These are phyloP conservation scores for Teleogryllus occipitalis DNA, from an alignment of 1,140 invertebrate species.

Conservation along the genomic window DNA sequence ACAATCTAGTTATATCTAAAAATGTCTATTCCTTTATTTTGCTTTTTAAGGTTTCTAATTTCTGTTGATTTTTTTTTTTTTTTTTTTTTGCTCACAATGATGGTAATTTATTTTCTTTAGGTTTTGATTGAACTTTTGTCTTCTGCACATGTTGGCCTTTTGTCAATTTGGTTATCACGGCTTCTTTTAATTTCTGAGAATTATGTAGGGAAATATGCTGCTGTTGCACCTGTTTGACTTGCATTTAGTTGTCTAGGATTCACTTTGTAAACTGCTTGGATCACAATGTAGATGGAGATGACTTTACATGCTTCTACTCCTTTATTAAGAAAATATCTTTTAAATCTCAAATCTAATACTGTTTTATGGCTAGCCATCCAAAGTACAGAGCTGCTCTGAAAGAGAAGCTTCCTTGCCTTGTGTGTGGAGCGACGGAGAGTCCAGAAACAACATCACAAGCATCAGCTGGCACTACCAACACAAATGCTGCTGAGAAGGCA, in stretches of 20 bases:
- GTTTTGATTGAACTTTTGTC: no score
- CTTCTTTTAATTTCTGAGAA: no score
- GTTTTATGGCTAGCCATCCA: conserved; percentile 49
- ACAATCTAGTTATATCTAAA: no score
- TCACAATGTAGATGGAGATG: background rate
- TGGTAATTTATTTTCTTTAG: no score
- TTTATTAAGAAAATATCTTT: no score
- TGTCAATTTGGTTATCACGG: no score
- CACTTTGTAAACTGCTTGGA: background rate
- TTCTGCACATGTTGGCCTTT: no score
- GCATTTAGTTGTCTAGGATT: background rate
- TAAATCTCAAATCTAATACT: background rate
- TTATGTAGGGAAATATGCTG: no score
- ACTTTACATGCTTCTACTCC: background rate
- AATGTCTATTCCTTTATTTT: no score
- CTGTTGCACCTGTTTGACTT: background rate
- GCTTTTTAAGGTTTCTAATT: no score
- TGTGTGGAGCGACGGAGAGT: conserved; percentile 39
- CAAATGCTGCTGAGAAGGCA: conserved; percentile 42
- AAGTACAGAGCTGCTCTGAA: conserved; percentile 63
- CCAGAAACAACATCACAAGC: conserved; percentile 44
- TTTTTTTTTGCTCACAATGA: no score
- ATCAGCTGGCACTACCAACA: conserved; percentile 37
- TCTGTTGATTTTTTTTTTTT: no score
- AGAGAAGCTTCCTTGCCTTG: conserved; percentile 59